Evolutionary conservation across 1,140 invertebrate species (phyloP), one percentile per base, ranked within the genome.

Genomic region (Schlechtendalia chinensis): DNA sequence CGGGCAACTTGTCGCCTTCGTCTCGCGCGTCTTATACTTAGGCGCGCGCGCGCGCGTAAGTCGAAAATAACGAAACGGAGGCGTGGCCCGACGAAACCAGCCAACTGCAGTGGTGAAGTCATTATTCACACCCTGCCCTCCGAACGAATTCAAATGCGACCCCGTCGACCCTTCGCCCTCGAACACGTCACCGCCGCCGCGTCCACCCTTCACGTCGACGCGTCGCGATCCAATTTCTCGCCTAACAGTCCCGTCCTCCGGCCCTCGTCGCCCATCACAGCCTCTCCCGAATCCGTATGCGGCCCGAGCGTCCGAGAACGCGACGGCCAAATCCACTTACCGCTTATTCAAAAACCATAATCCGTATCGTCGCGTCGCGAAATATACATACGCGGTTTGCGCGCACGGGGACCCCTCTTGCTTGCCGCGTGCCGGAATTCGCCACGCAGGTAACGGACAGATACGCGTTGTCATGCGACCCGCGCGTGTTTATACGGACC

Each of bases 41-140:
- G 32, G 32, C 32, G 32, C 32, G 32, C 32, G 32, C 32, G 8
- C 32, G 8, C 32, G 8, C 32, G 8, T 58, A 24, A 75, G 54
- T 75, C 45, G 50, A 61, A 63, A 63, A 59, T 79, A 79, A 79
- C 63, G 58, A 79, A 79, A 63, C 47, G 47, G 3, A 61, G 75
- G 75, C 58, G 75, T 47, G 75, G 24, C 58, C 22, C 39, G 4
- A 1, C 3, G 45, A 79, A 61, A 63, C 39, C 45, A 63, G 58
- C 75, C 75, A 79, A 79, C 47, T 50, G 47, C 75, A 79, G 75
- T 79, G 24, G 63, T 79, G 58, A 61, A 63, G 75, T 63, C 58
- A 79, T 79, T 79, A 61, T 79, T 79, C 39, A 79, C 56, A 77
- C 54, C 54, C 54, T 22, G 16, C 4, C 72, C 54, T 59, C 8